A percentile compares a stretch with the other conserved stretches of the same genome.
phyloP scores from a whole-genome alignment of 2,113 vertebrate genomes.

The Erythrocebus patas region DNA sequence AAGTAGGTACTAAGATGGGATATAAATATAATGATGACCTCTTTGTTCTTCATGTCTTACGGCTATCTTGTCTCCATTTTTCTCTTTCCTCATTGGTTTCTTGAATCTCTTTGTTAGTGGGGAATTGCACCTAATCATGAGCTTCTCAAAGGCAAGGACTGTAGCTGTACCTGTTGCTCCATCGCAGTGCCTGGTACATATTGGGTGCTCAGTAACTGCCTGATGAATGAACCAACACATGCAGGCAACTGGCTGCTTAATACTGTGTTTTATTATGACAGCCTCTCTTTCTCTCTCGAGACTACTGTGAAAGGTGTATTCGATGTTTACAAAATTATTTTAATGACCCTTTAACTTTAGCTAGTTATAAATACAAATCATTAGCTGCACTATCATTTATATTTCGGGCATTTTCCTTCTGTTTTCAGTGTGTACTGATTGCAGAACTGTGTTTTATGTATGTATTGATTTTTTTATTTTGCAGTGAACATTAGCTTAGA shows the following conservation, averaged over 20 bases:
- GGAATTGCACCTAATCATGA: not conserved
- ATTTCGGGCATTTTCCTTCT: not conserved
- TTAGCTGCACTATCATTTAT: not conserved
- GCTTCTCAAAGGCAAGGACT: not conserved
- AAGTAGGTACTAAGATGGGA: not conserved
- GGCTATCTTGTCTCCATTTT: not conserved
- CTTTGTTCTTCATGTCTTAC: not conserved
- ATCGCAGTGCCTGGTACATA: not conserved
- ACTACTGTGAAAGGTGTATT: not conserved
- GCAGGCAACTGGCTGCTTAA: not conserved
- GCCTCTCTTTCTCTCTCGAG: not conserved
- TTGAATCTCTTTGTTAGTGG: not conserved
- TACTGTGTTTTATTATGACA: not conserved
- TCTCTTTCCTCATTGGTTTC: not conserved
- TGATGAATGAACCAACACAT: not conserved
- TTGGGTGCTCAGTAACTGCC: not conserved
- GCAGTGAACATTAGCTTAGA: not conserved
- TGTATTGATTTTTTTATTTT: not conserved
- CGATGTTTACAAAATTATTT: slow-evolving; percentile 11
- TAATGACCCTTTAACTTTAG: not conserved
- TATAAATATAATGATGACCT: not conserved
- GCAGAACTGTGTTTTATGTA: not conserved
- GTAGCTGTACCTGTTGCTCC: not conserved
- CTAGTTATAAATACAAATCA: slow-evolving; percentile 15
- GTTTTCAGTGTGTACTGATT: not conserved